Percentiles rank a stretch among this genome's conserved stretches.
phyloP scores from a whole-genome alignment of 2,888 invertebrate species.

The Candidula unifasciata region DNA sequence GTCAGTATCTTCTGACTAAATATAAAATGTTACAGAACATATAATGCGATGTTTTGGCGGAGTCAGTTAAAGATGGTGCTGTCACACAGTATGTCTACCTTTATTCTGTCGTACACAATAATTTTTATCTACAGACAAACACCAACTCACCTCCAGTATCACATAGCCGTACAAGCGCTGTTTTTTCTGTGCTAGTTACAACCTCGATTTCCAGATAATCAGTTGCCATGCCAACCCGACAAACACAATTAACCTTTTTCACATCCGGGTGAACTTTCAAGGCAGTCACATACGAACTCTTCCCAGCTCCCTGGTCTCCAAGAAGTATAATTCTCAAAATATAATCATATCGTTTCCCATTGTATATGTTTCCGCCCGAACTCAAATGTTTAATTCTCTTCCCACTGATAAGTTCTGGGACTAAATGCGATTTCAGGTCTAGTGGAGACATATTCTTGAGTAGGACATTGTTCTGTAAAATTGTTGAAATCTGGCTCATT shows the following conservation, averaged over 20 bases:
- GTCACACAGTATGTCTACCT: too few species aligned
- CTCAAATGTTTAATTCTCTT: constrained; percentile 32
- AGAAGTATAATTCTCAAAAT: constrained; percentile 53
- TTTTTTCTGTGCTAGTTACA: constrained; percentile 26
- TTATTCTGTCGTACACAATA: background rate
- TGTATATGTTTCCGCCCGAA: constrained; percentile 18
- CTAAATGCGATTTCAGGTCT: background rate
- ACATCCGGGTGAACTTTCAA: constrained; percentile 46
- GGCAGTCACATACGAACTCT: constrained; percentile 50
- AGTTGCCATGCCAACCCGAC: background rate
- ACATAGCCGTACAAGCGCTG: constrained; percentile 38
- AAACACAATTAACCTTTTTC: constrained; percentile 25
- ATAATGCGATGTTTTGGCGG: too few species aligned
- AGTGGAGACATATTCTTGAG: background rate
- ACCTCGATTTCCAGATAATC: constrained; percentile 47
- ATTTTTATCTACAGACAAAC: background rate
- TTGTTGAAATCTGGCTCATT: constrained; percentile 19
- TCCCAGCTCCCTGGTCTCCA: constrained; percentile 55
- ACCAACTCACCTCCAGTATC: constrained; percentile 50
- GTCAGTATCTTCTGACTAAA: too few species aligned
- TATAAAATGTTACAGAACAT: too few species aligned
- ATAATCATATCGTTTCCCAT: constrained; percentile 42
- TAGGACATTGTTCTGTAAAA: constrained; percentile 6
- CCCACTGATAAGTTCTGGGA: background rate
- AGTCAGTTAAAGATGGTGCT: too few species aligned